A percentile compares a stretch with the other conserved stretches of the same genome.
Conservation (phyloP, 2,797 vertebrate species). For the Mormyrops attenuatus region DNA sequence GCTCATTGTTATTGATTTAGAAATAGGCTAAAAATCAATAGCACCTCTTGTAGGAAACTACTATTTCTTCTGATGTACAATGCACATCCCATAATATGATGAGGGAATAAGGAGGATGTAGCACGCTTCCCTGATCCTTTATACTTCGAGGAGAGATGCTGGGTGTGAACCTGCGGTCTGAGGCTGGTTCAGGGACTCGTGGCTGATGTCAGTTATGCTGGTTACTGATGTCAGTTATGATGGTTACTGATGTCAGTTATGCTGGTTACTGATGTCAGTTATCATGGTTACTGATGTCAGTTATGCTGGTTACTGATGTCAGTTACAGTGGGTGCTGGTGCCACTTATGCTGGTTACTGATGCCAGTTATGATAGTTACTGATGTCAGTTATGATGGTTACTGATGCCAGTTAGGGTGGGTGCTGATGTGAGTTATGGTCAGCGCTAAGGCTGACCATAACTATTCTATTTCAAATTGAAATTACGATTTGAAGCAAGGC, state of each 20-base stretch:
- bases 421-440: no score
- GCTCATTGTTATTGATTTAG: neutral
- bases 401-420: neutral
- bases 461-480: no score
- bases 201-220: neutral
- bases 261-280: neutral
- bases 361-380: neutral
- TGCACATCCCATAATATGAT: constrained; percentile 1
- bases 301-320: neutral
- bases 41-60: neutral
- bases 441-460: no score
- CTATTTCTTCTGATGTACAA: neutral
- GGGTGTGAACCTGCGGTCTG: neutral
- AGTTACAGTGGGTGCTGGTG: neutral
- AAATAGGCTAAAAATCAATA: neutral
- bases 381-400: neutral
- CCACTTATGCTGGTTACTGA: neutral
- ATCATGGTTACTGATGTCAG: neutral
- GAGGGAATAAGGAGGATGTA: neutral
- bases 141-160: neutral
- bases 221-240: neutral
- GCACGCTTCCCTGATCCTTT: neutral
- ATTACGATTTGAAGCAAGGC: no score
- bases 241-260: neutral
- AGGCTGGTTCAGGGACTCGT: neutral